Evolutionary conservation across 2,888 invertebrate species (phyloP).

Genomic region (Chaetogeoica ovagalla): DNA sequence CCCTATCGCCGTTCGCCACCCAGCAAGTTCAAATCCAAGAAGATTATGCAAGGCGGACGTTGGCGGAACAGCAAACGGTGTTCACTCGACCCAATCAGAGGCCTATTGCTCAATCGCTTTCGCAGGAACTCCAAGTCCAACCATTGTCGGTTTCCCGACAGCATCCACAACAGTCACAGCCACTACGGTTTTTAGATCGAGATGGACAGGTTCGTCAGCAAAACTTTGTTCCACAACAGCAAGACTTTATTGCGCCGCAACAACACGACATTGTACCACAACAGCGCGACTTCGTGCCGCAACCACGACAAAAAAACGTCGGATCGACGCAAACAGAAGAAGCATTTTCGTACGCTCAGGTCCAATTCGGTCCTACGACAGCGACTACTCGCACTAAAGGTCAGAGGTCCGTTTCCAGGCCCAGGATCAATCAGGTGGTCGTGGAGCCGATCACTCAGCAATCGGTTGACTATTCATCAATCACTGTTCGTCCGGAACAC

Average conservation of each 20-base stretch:
- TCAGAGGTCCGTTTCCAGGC: conserved; percentile 33
- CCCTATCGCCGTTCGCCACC: conserved; percentile 49
- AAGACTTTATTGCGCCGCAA: too few species aligned
- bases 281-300: background rate
- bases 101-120: background rate
- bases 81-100: background rate
- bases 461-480: background rate
- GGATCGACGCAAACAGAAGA: background rate
- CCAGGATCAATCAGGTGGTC: background rate
- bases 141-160: background rate
- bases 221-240: background rate
- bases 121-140: conserved; percentile 5
- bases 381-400: background rate
- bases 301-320: background rate
- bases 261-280: background rate
- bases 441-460: conserved; percentile 16
- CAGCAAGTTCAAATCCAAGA: conserved; percentile 53
- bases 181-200: conserved; percentile 15
- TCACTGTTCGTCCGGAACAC: background rate
- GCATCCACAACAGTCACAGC: background rate
- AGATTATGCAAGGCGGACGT: conserved; percentile 46
- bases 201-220: conserved; percentile 15
- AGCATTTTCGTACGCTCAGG: conserved; percentile 41
- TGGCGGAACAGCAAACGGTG: conserved; percentile 53
- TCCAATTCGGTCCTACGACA: conserved; percentile 22